Evolutionary conservation across 2,888 invertebrate species (phyloP).

Genomic region (Deroplatys truncata): DNA sequence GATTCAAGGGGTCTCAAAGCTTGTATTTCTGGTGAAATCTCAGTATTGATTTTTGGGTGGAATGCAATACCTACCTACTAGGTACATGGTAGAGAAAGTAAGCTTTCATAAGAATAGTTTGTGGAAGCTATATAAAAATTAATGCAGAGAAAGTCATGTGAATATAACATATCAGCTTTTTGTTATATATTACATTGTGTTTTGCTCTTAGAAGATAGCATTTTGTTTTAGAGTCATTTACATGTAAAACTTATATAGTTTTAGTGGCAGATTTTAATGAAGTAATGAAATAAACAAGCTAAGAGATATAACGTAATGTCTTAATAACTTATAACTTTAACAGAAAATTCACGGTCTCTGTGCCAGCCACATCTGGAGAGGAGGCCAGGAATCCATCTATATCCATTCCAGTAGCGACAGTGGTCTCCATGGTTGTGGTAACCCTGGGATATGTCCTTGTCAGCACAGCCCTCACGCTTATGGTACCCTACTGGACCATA

Average conservation of each 20-base stretch:
- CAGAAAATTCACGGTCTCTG: background rate
- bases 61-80: no score
- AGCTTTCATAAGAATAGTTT: no score
- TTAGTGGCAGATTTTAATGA: background rate
- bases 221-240: background rate
- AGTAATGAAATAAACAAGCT: background rate
- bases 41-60: no score
- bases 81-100: no score
- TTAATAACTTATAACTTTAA: background rate
- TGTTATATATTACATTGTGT: no score
- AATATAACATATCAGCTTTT: no score
- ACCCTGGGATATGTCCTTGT: slow-evolving; percentile 77
- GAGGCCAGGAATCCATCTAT: slow-evolving; percentile 75
- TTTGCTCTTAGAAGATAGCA: no score
- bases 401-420: slow-evolving; percentile 80
- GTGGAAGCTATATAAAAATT: no score
- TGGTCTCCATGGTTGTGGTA: slow-evolving; percentile 75
- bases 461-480: slow-evolving; percentile 73
- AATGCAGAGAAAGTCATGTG: no score
- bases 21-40: no score
- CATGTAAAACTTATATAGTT: background rate
- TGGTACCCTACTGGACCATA: slow-evolving; percentile 65
- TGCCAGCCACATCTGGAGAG: slow-evolving; percentile 72
- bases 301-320: background rate
- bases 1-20: no score